These are phyloP conservation scores for Aurelia sp. DNA, from an alignment of 30 jellyfish, hydroid and myxozoan species.

Conservation along the genomic window DNA sequence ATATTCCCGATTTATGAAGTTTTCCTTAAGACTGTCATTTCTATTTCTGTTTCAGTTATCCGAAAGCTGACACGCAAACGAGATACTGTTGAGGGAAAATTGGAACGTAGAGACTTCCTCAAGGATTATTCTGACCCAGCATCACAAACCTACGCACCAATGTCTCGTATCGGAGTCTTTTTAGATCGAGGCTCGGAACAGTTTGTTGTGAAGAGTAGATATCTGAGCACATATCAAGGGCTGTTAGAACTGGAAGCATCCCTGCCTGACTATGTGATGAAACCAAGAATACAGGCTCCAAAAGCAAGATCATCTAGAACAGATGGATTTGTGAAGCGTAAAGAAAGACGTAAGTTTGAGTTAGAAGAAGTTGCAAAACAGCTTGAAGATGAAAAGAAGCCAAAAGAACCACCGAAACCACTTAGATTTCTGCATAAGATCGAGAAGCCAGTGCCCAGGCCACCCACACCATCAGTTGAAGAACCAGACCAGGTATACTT, in stretches of 20 bases:
- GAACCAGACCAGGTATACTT: conserved; percentile 77
- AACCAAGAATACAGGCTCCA: conserved; percentile 96
- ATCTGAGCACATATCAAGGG: conserved; percentile 95
- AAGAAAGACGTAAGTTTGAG: conserved; percentile 86
- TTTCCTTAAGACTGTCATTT: too few species aligned
- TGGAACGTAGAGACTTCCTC: conserved; percentile 87
- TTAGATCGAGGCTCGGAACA: conserved; percentile 92
- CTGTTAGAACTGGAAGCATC: conserved; percentile 91
- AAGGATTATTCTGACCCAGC: conserved; percentile 88
- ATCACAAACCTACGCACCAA: conserved; percentile 95
- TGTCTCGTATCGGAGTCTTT: conserved; percentile 97
- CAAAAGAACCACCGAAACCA: conserved; percentile 82
- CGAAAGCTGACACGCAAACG: conserved; percentile 85
- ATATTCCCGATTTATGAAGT: too few species aligned
- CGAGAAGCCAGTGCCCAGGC: conserved; percentile 97
- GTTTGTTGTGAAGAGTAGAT: conserved; percentile 82
- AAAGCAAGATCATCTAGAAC: conserved; percentile 80
- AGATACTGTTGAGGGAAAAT: conserved; percentile 82
- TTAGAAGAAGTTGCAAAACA: conserved; percentile 85
- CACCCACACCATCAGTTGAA: conserved; percentile 96
- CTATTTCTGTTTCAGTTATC: conserved; percentile 58
- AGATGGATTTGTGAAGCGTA: conserved; percentile 83
- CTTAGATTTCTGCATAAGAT: conserved; percentile 79
- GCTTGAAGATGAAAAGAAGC: conserved; percentile 78
- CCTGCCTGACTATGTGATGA: conserved; percentile 85